Conservation (phyloP, 2,113 vertebrate genomes). For the Athene cunicularia region DNA sequence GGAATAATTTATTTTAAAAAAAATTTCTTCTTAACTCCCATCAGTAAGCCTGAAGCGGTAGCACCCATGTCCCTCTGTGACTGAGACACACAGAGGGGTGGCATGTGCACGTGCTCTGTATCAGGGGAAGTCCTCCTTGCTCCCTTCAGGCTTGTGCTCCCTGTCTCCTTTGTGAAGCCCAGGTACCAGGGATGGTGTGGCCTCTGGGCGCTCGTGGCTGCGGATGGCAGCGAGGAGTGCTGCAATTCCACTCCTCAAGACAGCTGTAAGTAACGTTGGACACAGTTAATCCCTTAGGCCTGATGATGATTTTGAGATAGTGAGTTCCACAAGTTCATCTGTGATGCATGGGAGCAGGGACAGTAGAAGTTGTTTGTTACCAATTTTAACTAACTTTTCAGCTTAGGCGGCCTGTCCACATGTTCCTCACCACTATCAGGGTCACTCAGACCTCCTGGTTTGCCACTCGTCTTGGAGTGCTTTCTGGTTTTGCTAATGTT, state of each 20-base stretch:
- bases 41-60: neutral
- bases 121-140: neutral
- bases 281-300: neutral
- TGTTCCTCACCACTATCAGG: neutral
- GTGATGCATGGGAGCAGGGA: neutral
- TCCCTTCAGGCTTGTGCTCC: neutral
- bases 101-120: rapidly evolving
- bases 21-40: neutral
- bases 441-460: neutral
- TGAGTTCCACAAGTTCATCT: neutral
- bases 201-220: neutral
- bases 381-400: neutral
- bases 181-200: rapidly evolving
- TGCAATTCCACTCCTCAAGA: neutral
- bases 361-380: neutral
- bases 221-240: neutral
- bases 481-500: neutral
- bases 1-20: neutral
- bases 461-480: neutral
- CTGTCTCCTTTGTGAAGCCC: rapidly evolving
- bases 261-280: neutral
- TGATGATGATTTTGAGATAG: neutral
- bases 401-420: neutral
- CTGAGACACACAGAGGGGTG: neutral
- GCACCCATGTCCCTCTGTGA: neutral